A percentile compares a stretch with the other conserved stretches of the same genome.
Conservation (phyloP, 2,888 invertebrate species). For the Thymelicus acteon region DNA sequence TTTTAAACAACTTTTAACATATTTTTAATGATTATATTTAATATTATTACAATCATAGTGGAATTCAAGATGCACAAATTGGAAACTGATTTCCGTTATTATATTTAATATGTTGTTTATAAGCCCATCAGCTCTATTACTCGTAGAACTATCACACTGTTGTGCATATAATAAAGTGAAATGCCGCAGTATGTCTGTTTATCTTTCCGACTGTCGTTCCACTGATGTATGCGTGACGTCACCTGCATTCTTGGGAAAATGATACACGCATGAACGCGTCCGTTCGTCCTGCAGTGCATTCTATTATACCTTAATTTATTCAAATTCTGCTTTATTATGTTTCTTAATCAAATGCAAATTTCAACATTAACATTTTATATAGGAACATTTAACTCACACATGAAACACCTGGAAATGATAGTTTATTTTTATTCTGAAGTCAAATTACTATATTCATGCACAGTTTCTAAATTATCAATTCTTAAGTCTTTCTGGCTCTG, state of each 20-base stretch:
- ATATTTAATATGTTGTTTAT: neutral
- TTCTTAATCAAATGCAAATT: constrained; percentile 19
- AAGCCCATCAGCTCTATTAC: constrained; percentile 1
- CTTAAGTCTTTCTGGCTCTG: too few species aligned
- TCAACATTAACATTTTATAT: neutral
- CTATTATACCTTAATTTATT: constrained; percentile 22
- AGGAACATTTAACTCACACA: neutral
- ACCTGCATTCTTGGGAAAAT: constrained; percentile 32
- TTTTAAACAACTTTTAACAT: neutral
- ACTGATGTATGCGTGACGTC: constrained; percentile 22
- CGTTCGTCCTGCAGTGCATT: constrained; percentile 24
- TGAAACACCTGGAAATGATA: too few species aligned
- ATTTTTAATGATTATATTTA: neutral
- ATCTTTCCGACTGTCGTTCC: constrained; percentile 13
- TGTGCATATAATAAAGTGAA: constrained; percentile 8
- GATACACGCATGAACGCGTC: constrained; percentile 26
- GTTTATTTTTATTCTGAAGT: too few species aligned
- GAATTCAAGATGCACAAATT: too few species aligned
- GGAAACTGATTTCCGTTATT: neutral
- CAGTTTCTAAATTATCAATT: too few species aligned
- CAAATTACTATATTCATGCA: too few species aligned
- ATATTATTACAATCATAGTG: too few species aligned
- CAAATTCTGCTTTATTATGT: constrained; percentile 14
- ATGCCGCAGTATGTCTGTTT: constrained; percentile 17
- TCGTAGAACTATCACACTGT: constrained; percentile 3